Conservation (phyloP, 2,113 vertebrate species). For the Proterorhinus semilunaris region DNA sequence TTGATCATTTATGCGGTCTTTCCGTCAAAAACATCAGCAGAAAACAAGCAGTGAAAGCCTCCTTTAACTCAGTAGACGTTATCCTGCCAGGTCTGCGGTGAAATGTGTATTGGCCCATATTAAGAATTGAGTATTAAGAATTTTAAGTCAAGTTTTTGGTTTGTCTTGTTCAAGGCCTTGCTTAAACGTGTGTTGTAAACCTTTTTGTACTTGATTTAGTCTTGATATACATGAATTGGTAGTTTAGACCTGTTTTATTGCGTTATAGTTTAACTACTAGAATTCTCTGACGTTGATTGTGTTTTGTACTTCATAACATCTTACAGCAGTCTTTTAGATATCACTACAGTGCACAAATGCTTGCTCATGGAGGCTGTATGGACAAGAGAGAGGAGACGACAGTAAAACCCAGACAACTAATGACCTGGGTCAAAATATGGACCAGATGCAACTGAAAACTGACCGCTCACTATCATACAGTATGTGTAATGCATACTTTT, state of each 20-base stretch:
- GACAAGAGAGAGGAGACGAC: neutral
- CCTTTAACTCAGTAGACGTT: neutral
- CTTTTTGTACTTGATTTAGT: neutral
- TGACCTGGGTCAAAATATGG: neutral
- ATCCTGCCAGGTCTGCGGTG: neutral
- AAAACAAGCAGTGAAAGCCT: too few relatives aligned
- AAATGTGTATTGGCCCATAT: too few relatives aligned
- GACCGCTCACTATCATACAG: neutral
- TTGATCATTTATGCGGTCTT: too few relatives aligned
- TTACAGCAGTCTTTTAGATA: slow-evolving; percentile 70
- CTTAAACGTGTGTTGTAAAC: neutral
- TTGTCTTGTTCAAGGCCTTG: too few relatives aligned
- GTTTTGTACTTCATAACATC: slow-evolving; percentile 37
- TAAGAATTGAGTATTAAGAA: too few relatives aligned
- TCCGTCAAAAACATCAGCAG: too few relatives aligned
- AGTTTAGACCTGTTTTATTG: neutral
- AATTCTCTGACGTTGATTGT: neutral
- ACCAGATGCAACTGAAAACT: neutral
- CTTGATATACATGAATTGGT: neutral
- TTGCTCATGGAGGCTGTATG: slow-evolving; percentile 52
- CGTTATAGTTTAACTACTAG: too few relatives aligned
- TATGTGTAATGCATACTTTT: neutral
- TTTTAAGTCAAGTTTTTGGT: too few relatives aligned
- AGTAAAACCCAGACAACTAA: slow-evolving; percentile 5
- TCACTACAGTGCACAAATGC: slow-evolving; percentile 71